Conservation (phyloP, 2,113 vertebrate species). For the Periophthalmus modestus region DNA sequence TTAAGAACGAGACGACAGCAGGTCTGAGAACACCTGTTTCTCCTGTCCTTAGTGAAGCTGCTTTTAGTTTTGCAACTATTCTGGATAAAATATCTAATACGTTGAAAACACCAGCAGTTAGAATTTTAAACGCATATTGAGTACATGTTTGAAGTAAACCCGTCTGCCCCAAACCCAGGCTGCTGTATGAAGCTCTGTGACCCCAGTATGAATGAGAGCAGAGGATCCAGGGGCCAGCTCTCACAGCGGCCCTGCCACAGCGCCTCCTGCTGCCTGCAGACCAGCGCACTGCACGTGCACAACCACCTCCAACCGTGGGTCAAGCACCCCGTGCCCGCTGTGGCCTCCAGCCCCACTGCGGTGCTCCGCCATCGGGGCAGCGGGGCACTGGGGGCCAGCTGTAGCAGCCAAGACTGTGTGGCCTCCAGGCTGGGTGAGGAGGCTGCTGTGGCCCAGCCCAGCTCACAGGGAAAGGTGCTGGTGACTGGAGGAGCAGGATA, state of each 20-base stretch:
- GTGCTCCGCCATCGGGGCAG: conserved; percentile 53
- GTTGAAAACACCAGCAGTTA: background rate
- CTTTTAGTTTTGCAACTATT: background rate
- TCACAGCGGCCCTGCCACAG: conserved; percentile 55
- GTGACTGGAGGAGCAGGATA: conserved; percentile 93
- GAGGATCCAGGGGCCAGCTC: conserved; percentile 63
- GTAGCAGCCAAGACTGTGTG: conserved; percentile 43
- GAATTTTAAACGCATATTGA: background rate
- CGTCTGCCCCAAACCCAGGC: background rate
- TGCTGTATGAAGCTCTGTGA: conserved; percentile 56
- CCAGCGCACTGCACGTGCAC: conserved; percentile 32
- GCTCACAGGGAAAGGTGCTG: conserved; percentile 74
- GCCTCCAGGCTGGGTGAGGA: conserved; percentile 47
- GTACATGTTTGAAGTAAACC: background rate
- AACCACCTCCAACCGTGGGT: conserved; percentile 42
- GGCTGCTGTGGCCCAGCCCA: background rate
- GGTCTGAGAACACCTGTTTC: too few species aligned
- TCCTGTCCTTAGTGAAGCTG: background rate
- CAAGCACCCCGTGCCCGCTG: conserved; percentile 23
- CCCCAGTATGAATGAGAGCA: conserved; percentile 50
- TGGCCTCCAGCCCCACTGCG: background rate
- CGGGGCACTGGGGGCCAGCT: conserved; percentile 38
- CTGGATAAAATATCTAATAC: too few species aligned
- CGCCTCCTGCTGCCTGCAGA: conserved; percentile 47
- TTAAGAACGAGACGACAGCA: too few species aligned